These are phyloP conservation scores for Ornithoptera alexandrae DNA, from an alignment of 2,888 invertebrate species.

Conservation along the genomic window DNA sequence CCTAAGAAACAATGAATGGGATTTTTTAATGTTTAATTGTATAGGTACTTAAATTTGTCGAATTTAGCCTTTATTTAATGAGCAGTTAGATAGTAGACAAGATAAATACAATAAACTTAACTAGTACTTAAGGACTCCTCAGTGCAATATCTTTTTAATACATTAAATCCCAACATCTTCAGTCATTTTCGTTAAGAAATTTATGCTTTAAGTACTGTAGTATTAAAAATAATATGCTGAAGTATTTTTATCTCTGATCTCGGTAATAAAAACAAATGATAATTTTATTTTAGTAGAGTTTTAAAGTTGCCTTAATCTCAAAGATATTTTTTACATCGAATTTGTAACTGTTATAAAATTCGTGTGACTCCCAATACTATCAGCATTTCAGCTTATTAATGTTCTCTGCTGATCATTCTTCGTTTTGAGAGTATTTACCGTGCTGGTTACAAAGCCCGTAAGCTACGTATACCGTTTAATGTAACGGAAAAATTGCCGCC, in stretches of 20 bases:
- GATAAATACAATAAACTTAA: background rate
- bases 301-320: too few species aligned
- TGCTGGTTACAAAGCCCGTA: too few species aligned
- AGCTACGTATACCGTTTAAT: too few species aligned
- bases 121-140: slow-evolving; percentile 20
- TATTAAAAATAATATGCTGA: too few species aligned
- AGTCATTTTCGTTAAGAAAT: background rate
- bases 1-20: background rate
- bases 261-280: background rate
- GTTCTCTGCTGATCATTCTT: too few species aligned
- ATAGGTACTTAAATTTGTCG: slow-evolving; percentile 16
- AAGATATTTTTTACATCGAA: background rate
- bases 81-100: background rate
- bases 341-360: background rate
- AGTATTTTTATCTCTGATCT: background rate
- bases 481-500: too few species aligned
- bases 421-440: too few species aligned
- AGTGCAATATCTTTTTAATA: slow-evolving; percentile 16
- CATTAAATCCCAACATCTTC: background rate
- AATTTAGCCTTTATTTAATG: slow-evolving; percentile 17
- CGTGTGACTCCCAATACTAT: too few species aligned
- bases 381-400: too few species aligned
- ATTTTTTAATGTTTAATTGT: slow-evolving; percentile 2
- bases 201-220: background rate
- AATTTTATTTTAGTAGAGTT: background rate